Base-by-base conservation (phyloP, 2,888 invertebrate species). In the Macaria liturata region DNA sequence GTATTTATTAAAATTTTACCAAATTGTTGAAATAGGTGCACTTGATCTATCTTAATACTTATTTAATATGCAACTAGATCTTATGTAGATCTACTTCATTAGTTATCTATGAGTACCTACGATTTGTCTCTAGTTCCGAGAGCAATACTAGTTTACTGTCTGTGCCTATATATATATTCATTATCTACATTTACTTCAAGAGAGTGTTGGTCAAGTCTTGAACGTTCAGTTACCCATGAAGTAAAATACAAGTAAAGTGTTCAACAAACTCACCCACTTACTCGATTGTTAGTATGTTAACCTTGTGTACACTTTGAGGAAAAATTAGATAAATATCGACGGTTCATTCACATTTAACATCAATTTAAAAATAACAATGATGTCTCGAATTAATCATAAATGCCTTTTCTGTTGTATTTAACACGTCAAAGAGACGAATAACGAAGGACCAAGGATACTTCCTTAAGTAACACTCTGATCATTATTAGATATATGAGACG, bases 271-370 rank as follows among this genome's bases (percentile, higher is more conserved):
- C 32, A 43, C 8, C 43, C 9, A 50, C 46, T 30, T 50, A 43
- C 8, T 32, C 31, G 6, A 37, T 51, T 45, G n/a, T 51, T 39
- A 37, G 51, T 42, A 32, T 39, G 20, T 34, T 42, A 32, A 43
- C 49, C 30, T 47, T 32, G 20, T 42, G n/a, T 40, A n/a, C 45
- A 46, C 40, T n/a, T 57, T 53, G 34, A 57, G 57, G 57, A 52
- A 57, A 57, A 56, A 43, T 20, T 43, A 48, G 9, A 49, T 53
- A 49, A 45, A 47, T 48, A 44, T 47, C 5, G 42, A 32, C 32
- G 47, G 45, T 54, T 51, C 51, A 53, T 55, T 59, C 57, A 55
- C 59, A 32, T 45, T 50, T 49, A 48, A 52, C 48, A 32, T 47
- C 43, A 44, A 39, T 52, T 44, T 46, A 40, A 49, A 49, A 49